phyloP scores from a whole-genome alignment of 2,797 vertebrate species.

The Lutjanus argentimaculatus region DNA sequence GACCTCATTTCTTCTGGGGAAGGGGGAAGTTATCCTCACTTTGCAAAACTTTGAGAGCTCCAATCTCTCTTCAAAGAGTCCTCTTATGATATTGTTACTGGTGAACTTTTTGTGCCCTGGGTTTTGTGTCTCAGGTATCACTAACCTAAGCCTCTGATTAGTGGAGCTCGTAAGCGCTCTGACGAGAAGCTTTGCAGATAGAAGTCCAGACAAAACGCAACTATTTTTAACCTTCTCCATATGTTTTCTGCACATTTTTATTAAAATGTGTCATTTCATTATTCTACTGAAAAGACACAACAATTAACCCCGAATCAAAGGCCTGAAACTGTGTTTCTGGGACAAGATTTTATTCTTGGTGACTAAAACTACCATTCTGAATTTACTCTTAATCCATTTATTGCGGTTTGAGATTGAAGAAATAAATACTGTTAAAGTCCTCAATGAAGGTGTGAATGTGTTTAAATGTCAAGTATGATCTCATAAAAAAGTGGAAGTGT shows the following conservation, averaged over 20 bases:
- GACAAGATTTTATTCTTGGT: neutral
- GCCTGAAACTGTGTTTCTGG: neutral
- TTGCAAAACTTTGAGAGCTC: no score
- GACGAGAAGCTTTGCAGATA: neutral
- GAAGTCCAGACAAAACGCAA: neutral
- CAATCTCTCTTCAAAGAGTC: neutral
- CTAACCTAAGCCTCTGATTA: slow-evolving; percentile 2
- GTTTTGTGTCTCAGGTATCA: neutral
- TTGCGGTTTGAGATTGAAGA: neutral
- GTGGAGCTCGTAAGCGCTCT: neutral
- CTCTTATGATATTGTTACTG: neutral
- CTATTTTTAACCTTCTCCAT: neutral
- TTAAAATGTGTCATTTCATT: neutral
- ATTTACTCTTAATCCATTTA: neutral
- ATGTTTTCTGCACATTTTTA: neutral
- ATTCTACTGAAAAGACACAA: neutral
- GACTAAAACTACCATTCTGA: neutral
- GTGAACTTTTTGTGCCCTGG: neutral
- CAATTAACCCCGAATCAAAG: neutral
- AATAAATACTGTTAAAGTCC: neutral
- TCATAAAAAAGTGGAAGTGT: neutral
- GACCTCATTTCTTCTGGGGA: no score
- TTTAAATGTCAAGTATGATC: neutral
- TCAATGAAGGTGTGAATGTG: neutral
- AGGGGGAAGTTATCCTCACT: no score